Evolutionary conservation across 1,140 invertebrate genomes (phyloP).

Genomic region (Oedothorax gibbosus): DNA sequence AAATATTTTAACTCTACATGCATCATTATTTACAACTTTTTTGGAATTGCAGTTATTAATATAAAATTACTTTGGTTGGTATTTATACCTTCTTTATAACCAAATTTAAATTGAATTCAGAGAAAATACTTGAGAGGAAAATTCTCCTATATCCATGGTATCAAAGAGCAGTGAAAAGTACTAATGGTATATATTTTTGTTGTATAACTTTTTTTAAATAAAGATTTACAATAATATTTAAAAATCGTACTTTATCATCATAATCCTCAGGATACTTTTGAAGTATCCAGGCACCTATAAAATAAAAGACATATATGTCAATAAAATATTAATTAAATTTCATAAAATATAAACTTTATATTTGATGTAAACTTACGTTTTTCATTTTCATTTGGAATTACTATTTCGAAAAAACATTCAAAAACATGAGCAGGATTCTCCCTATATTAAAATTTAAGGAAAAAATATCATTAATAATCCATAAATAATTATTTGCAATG

Average conservation of each 20-base stretch:
- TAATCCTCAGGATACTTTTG: conserved; percentile 82
- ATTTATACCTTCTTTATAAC: too few species aligned
- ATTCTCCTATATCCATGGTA: too few species aligned
- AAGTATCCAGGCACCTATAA: conserved; percentile 75
- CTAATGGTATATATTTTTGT: not conserved
- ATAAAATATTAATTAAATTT: not conserved
- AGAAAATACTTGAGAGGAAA: too few species aligned
- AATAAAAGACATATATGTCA: conserved; percentile 7
- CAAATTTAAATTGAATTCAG: too few species aligned
- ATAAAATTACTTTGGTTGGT: too few species aligned
- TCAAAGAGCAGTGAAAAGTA: not conserved
- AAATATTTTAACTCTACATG: too few species aligned
- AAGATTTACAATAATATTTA: conserved; percentile 7
- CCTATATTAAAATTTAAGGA: conserved; percentile 69
- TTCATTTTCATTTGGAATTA: conserved; percentile 66
- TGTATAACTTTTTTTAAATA: not conserved
- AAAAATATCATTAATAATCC: not conserved
- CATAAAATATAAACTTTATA: not conserved
- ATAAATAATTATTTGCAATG: not conserved
- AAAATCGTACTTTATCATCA: conserved; percentile 72
- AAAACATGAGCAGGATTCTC: conserved; percentile 83
- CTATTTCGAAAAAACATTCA: conserved; percentile 87
- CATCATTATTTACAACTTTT: too few species aligned
- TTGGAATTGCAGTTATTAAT: too few species aligned
- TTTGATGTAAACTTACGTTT: conserved; percentile 61